Percentiles rank a stretch among this genome's conserved stretches.
Evolutionary conservation across 2,113 vertebrate species (phyloP).

Genomic region (Cynoglossus semilaevis): DNA sequence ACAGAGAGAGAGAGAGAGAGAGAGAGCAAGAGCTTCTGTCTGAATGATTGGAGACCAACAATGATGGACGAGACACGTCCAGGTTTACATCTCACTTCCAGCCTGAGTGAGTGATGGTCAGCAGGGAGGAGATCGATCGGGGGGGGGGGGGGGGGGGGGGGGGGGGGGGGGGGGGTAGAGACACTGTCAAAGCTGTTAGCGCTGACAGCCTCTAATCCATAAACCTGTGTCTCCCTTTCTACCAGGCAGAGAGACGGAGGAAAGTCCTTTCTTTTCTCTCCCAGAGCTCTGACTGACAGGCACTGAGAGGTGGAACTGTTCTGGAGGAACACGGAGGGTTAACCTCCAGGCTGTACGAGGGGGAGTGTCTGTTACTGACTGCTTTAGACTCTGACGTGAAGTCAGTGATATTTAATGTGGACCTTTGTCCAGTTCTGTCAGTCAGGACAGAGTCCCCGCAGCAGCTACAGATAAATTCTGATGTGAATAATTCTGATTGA

Average conservation of each 20-base stretch:
- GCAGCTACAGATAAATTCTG: too few relatives aligned
- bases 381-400: too few relatives aligned
- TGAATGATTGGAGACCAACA: constrained; percentile 48
- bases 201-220: constrained; percentile 65
- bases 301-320: constrained; percentile 12
- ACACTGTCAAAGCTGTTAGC: constrained; percentile 69
- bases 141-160: constrained; percentile 59
- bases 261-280: constrained; percentile 49
- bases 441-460: too few relatives aligned
- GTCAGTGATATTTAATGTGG: too few relatives aligned
- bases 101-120: constrained; percentile 65
- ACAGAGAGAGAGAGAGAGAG: constrained; percentile 3
- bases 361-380: too few relatives aligned
- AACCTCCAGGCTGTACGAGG: too few relatives aligned
- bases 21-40: constrained; percentile 24
- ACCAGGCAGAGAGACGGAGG: constrained; percentile 37
- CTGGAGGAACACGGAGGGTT: too few relatives aligned
- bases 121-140: constrained; percentile 71
- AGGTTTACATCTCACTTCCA: constrained; percentile 73
- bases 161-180: constrained; percentile 51
- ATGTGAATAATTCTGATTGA: too few relatives aligned
- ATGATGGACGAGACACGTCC: constrained; percentile 52
- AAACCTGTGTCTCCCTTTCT: constrained; percentile 53
- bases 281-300: constrained; percentile 51
- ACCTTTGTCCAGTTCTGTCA: too few relatives aligned